Evolutionary conservation across 1,140 invertebrate genomes (phyloP).

Genomic region (Solenopsis fugax): DNA sequence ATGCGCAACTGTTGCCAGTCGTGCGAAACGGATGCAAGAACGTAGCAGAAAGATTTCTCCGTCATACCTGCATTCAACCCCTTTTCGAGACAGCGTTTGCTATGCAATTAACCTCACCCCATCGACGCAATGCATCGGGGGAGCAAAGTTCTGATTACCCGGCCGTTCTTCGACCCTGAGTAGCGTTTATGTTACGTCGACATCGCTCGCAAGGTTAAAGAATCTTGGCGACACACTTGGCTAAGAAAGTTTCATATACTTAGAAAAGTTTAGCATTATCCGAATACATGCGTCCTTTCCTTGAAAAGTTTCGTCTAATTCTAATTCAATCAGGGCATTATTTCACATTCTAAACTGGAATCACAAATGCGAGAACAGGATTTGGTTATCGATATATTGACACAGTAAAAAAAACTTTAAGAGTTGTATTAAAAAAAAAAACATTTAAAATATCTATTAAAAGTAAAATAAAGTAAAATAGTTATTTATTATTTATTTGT

Average conservation of each 20-base stretch:
- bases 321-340: conserved; percentile 35
- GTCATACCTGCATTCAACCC: conserved; percentile 17
- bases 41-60: conserved; percentile 7
- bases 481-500: too few species aligned
- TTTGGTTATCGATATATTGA: not conserved
- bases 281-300: conserved; percentile 23
- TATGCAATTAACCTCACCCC: conserved; percentile 66
- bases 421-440: too few species aligned
- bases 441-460: too few species aligned
- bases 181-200: conserved; percentile 50
- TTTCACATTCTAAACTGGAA: conserved; percentile 18
- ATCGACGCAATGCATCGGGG: conserved; percentile 60
- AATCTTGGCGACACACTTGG: conserved; percentile 23
- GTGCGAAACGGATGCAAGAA: not conserved
- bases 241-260: conserved; percentile 41
- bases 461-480: too few species aligned
- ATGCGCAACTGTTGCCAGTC: not conserved
- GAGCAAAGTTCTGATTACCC: conserved; percentile 65
- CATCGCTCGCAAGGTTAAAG: conserved; percentile 33
- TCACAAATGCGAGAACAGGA: not conserved
- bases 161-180: conserved; percentile 66
- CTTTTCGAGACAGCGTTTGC: conserved; percentile 26
- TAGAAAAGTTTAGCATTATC: conserved; percentile 55
- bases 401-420: not conserved
- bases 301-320: conserved; percentile 44